Conservation (phyloP, 2,888 invertebrate genomes). For the Globia sparganii region DNA sequence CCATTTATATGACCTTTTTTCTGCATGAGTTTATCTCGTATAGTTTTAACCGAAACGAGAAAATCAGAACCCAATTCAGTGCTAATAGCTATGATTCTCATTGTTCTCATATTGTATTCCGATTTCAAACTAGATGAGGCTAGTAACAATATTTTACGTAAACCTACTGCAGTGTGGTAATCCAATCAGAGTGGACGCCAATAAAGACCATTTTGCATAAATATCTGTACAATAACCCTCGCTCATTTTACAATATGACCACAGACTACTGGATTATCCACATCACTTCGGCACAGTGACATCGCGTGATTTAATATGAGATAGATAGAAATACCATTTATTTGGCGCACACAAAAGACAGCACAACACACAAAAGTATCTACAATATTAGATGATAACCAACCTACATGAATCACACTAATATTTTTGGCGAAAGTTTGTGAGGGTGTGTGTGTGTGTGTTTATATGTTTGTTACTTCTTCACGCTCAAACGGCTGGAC, state of each 20-base stretch:
- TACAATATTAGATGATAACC: too few species aligned
- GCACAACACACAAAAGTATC: too few species aligned
- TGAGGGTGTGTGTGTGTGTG: too few species aligned
- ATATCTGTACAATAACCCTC: slow-evolving; percentile 25
- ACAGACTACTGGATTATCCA: slow-evolving; percentile 29
- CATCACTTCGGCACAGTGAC: slow-evolving; percentile 14
- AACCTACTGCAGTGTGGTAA: neutral
- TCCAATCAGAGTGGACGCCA: slow-evolving; percentile 21
- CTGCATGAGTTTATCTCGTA: neutral
- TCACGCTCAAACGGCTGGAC: too few species aligned
- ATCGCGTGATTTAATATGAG: slow-evolving; percentile 29
- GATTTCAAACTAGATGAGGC: neutral
- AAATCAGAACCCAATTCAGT: too few species aligned
- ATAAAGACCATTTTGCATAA: slow-evolving; percentile 35
- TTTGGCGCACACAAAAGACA: too few species aligned
- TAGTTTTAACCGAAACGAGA: neutral
- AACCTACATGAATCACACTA: too few species aligned
- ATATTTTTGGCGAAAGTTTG: too few species aligned
- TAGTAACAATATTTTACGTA: slow-evolving; percentile 23
- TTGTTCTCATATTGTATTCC: slow-evolving; percentile 1
- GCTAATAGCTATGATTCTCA: neutral
- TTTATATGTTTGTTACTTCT: too few species aligned
- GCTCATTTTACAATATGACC: slow-evolving; percentile 25
- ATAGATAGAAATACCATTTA: too few species aligned
- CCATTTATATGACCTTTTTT: neutral